Conservation (phyloP, 1,140 invertebrate genomes). For the Cotesia vestalis region DNA sequence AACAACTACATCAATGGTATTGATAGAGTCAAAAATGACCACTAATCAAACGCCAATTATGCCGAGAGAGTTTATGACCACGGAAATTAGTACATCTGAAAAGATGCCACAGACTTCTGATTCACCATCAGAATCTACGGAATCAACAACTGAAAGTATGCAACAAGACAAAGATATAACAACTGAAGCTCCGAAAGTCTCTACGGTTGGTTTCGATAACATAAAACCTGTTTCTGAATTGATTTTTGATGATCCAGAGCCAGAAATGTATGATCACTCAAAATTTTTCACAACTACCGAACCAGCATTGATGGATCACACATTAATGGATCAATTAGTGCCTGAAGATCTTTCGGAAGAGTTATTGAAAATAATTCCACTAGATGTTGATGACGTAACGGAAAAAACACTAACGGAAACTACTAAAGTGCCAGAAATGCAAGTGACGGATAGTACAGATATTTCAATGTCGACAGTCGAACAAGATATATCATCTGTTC, state of each 20-base stretch:
- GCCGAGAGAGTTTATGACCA: constrained; percentile 60
- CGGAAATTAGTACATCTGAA: constrained; percentile 40
- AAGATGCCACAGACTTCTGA: constrained; percentile 8
- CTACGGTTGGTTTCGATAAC: constrained; percentile 45
- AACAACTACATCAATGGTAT: constrained; percentile 46
- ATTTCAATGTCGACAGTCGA: constrained; percentile 21
- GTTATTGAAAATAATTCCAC: constrained; percentile 55
- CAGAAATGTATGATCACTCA: constrained; percentile 49
- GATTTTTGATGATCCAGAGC: constrained; percentile 53
- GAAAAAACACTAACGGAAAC: constrained; percentile 21
- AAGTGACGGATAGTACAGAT: constrained; percentile 34
- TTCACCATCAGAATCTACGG: constrained; percentile 17
- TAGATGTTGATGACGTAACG: constrained; percentile 43
- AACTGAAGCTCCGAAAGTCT: constrained; percentile 41
- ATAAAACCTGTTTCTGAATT: constrained; percentile 59
- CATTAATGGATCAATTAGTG: constrained; percentile 25
- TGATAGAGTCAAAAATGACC: constrained; percentile 55
- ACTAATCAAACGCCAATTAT: constrained; percentile 56
- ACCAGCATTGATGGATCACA: constrained; percentile 24
- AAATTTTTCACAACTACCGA: constrained; percentile 46
- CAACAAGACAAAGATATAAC: constrained; percentile 7
- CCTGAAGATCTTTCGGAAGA: constrained; percentile 49
- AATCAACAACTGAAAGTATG: not conserved
- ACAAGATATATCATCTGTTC: constrained; percentile 31
- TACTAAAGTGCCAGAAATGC: constrained; percentile 26